A percentile compares a stretch with the other conserved stretches of the same genome.
phyloP scores from a whole-genome alignment of 2,888 invertebrate genomes.

The Helicoverpa assulta region DNA sequence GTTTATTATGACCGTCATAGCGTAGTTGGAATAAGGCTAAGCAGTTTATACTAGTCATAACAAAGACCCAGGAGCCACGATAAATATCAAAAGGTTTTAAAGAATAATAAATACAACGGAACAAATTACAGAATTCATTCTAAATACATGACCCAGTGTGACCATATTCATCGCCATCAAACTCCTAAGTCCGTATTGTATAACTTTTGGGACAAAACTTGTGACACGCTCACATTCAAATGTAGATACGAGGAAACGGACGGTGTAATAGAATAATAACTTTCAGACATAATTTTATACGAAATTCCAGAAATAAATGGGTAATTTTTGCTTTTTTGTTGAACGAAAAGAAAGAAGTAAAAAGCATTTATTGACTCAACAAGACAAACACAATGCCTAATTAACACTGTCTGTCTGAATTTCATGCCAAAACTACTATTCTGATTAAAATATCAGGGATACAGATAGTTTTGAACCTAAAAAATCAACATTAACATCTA shows the following conservation, averaged over 20 bases:
- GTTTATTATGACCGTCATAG: too few relatives aligned
- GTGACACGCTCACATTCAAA: conserved; percentile 43
- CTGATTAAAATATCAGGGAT: too few relatives aligned
- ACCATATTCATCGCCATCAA: conserved; percentile 32
- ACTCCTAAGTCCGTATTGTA: conserved; percentile 43
- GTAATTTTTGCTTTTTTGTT: neutral
- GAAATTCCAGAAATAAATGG: conserved; percentile 12
- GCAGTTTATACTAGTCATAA: too few relatives aligned
- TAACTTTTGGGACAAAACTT: conserved; percentile 52
- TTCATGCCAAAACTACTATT: too few relatives aligned
- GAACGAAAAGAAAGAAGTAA: neutral
- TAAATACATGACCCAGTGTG: conserved; percentile 11
- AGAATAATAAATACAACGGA: neutral
- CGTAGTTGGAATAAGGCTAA: too few relatives aligned
- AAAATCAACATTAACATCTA: too few relatives aligned
- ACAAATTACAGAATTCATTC: conserved; percentile 4
- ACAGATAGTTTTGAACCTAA: too few relatives aligned
- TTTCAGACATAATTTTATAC: conserved; percentile 26
- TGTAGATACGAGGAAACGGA: conserved; percentile 37
- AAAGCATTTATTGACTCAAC: too few relatives aligned
- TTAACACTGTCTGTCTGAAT: too few relatives aligned
- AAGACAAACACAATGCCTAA: too few relatives aligned
- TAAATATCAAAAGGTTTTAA: neutral
- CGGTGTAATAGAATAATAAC: conserved; percentile 34
- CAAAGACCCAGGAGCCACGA: too few relatives aligned